These are phyloP conservation scores for Tenthredo amoena DNA, from an alignment of 2,888 invertebrate genomes.

Conservation along the genomic window DNA sequence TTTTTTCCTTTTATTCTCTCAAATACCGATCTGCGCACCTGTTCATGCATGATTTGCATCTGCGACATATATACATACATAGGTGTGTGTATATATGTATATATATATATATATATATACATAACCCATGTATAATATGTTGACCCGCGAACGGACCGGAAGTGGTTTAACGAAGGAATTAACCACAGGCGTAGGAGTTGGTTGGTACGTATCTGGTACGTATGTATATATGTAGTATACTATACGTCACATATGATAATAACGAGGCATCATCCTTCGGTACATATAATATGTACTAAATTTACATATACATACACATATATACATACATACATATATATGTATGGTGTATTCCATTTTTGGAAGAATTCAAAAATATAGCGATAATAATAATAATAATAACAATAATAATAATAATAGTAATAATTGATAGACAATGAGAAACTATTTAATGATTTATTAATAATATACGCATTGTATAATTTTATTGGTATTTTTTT, in stretches of 20 bases:
- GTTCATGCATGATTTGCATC: too few relatives aligned
- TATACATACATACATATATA: too few relatives aligned
- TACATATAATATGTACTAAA: background rate
- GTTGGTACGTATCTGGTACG: background rate
- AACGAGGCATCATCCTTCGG: background rate
- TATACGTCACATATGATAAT: background rate
- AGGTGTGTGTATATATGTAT: background rate
- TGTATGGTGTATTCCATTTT: background rate
- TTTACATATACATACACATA: background rate
- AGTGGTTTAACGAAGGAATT: constrained; percentile 28
- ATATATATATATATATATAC: background rate
- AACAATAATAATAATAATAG: background rate
- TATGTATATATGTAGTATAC: background rate
- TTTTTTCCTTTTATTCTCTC: background rate
- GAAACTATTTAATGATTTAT: constrained; percentile 2
- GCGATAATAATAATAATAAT: background rate
- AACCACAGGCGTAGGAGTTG: constrained; percentile 12
- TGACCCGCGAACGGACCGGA: background rate
- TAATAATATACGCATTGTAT: background rate
- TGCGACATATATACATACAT: background rate
- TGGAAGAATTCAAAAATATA: background rate
- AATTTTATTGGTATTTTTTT: background rate
- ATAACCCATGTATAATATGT: background rate
- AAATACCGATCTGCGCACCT: too few relatives aligned
- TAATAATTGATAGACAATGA: constrained; percentile 2